Evolutionary conservation across 2,797 vertebrate species (phyloP).

Genomic region (Notolabrus celidotus): DNA sequence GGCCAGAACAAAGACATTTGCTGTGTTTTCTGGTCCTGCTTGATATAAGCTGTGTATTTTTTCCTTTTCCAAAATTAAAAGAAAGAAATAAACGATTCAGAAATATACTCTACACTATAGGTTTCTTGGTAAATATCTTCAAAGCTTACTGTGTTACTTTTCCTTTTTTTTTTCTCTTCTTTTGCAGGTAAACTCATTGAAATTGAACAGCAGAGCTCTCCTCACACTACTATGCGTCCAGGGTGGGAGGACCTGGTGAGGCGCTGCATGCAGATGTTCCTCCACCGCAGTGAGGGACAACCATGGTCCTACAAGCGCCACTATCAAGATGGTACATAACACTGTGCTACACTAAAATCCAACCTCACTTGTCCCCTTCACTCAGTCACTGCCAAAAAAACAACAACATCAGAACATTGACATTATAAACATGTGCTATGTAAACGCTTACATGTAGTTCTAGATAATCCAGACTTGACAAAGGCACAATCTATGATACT

Average conservation of each 20-base stretch:
- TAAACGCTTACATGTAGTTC: neutral
- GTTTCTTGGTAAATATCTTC: neutral
- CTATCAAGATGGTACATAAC: conserved; percentile 92
- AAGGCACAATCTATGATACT: neutral
- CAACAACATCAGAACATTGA: neutral
- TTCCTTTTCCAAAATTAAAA: no score
- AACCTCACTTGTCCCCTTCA: neutral
- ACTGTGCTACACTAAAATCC: no score
- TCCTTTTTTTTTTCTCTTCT: neutral
- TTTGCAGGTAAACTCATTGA: conserved; percentile 94
- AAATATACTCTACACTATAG: neutral
- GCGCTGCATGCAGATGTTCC: conserved; percentile 97
- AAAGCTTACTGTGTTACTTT: neutral
- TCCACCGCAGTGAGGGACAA: conserved; percentile 94
- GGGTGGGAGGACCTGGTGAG: conserved; percentile 97
- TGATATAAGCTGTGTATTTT: neutral
- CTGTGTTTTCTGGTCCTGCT: no score
- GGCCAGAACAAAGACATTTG: no score
- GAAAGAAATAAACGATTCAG: no score
- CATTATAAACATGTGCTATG: neutral
- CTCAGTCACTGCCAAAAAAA: neutral
- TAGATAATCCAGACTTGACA: neutral
- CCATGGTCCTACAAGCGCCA: conserved; percentile 96
- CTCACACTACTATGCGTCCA: conserved; percentile 95
- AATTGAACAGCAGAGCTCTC: conserved; percentile 92